Evolutionary conservation across 2,797 vertebrate genomes (phyloP).

Genomic region (Poeciliopsis turneri): DNA sequence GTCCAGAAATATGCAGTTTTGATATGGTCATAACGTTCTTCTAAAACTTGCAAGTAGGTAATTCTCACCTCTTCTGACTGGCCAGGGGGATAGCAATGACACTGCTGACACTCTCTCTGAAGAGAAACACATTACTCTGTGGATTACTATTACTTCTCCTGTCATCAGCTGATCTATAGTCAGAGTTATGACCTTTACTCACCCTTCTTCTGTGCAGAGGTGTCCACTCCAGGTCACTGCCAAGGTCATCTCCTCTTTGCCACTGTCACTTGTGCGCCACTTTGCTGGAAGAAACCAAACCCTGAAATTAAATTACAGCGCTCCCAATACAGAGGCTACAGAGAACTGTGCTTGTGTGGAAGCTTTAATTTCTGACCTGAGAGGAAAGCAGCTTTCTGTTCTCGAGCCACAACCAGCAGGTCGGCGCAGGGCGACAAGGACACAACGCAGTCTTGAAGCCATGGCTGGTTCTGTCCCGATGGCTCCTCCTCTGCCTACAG

Average conservation of each 20-base stretch:
- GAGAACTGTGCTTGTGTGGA: neutral
- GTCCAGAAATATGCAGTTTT: neutral
- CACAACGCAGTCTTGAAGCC: conserved; percentile 93
- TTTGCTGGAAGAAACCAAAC: conserved; percentile 78
- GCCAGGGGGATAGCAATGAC: conserved; percentile 93
- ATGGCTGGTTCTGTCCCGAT: conserved; percentile 78
- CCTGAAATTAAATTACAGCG: neutral
- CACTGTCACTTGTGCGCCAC: conserved; percentile 90
- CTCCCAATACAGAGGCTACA: neutral
- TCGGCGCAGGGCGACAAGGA: conserved; percentile 95
- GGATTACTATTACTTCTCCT: neutral
- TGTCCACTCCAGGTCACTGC: conserved; percentile 92
- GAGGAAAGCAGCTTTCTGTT: conserved; percentile 93
- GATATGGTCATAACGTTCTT: neutral
- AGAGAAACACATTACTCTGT: conserved; percentile 36
- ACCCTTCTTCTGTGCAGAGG: conserved; percentile 92
- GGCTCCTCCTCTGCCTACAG: conserved; percentile 84
- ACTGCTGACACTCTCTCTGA: conserved; percentile 91
- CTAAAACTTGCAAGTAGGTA: no score
- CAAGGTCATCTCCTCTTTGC: conserved; percentile 95
- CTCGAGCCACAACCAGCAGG: conserved; percentile 91
- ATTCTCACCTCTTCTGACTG: conserved; percentile 94
- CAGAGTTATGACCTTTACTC: conserved; percentile 40
- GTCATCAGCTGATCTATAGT: neutral
- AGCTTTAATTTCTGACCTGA: conserved; percentile 82